Evolutionary conservation across 2,113 vertebrate genomes (phyloP).

Genomic region (Grallaria varia): DNA sequence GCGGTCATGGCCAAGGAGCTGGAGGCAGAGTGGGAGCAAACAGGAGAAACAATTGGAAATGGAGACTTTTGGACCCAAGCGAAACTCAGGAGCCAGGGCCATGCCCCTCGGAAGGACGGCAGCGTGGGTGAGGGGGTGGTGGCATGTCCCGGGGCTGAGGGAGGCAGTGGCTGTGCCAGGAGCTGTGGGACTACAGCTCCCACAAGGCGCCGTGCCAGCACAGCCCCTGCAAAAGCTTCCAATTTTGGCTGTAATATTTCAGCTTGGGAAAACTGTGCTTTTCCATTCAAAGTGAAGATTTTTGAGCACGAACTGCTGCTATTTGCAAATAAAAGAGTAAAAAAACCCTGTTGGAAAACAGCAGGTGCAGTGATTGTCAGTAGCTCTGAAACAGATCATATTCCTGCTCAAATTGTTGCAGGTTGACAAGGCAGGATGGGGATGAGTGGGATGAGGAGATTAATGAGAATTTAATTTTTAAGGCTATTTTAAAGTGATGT

Average conservation of each 20-base stretch:
- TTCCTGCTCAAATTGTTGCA: not conserved
- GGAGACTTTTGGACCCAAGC: not conserved
- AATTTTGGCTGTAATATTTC: not conserved
- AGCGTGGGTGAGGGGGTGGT: rapidly evolving
- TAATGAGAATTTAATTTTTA: not conserved
- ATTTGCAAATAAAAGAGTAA: not conserved
- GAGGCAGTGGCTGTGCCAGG: not conserved
- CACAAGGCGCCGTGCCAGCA: not conserved
- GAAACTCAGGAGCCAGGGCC: no score
- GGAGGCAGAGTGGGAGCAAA: not conserved
- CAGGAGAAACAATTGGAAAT: not conserved
- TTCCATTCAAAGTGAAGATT: not conserved
- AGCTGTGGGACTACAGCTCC: not conserved
- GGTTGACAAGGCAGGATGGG: not conserved
- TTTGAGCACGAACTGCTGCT: not conserved
- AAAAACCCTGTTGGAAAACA: not conserved
- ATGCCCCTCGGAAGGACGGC: rapidly evolving
- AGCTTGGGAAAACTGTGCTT: not conserved
- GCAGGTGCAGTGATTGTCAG: not conserved
- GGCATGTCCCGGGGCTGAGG: rapidly evolving
- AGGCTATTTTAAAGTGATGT: rapidly evolving
- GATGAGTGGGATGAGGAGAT: not conserved
- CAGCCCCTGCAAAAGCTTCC: not conserved
- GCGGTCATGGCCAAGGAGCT: rapidly evolving
- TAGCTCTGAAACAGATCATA: not conserved